Base-by-base conservation (phyloP, 2,797 vertebrate species). In the Glossophaga mutica region DNA sequence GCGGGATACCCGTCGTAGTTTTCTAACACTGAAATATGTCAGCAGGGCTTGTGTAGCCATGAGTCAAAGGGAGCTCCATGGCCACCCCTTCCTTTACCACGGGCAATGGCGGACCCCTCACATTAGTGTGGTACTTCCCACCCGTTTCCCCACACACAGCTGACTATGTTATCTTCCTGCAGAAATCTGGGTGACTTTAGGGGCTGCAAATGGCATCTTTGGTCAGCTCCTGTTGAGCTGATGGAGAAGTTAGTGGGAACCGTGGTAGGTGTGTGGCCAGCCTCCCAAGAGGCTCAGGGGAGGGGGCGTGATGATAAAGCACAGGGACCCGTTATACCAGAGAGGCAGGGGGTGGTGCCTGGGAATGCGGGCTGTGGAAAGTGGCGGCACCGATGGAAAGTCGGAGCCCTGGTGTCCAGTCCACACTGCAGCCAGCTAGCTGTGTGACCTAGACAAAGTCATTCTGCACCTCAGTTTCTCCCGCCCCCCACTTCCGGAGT, bases 41-140 rank as follows among this genome's bases (percentile, higher is more conserved):
- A 32, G 34, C 16, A 10, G 89, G 24, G 24, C 39, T 21, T 4
- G 79, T 39, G 57, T 34, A 9, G 9, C 32, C 3, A 0, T 21
- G 12, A 37, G 55, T 78, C 42, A 62, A 42, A 59, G 39, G 26
- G 15, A 52, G 50, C 1, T 2, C 2, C 12, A 12, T 42, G 52
- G 83, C 24, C 6, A 0, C 9, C 9, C 1, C 46, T 1, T 1
- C 81, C 9, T 50, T 10, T 22, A 10, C 79, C 26, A 0, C 2
- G 39, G 46, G 10, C 16, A 4, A 18, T 2, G 22, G 10, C 29
- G 21, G 19, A 3, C 48, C 1, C 26, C 39, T 76, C 1, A 26
- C 57, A 1, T 44, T 22, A 26, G 8, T 52, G 22, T 1, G 26
- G 42, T 18, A 6, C 14, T 14, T 70, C 32, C 4, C 5, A 2